A percentile compares a stretch with the other conserved stretches of the same genome.
Conservation (phyloP, 2,888 invertebrate species). For the Clusia tigrina region DNA sequence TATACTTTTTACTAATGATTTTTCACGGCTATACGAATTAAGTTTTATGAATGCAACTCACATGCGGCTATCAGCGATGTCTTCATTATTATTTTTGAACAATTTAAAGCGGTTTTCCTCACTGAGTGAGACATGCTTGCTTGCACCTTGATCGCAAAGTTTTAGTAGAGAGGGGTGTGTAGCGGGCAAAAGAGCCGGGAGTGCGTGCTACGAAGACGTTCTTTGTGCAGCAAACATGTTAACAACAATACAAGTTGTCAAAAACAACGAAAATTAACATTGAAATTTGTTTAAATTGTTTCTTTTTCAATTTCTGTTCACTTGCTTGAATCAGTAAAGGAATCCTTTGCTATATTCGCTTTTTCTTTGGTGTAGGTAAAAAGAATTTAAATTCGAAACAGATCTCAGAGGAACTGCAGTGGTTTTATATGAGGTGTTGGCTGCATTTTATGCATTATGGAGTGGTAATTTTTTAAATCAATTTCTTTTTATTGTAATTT, state of each 20-base stretch:
- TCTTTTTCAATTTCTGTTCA: not conserved
- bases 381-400: constrained; percentile 1
- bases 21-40: not conserved
- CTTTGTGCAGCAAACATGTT: constrained; percentile 14
- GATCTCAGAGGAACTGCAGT: not conserved
- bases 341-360: constrained; percentile 16
- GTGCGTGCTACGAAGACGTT: not conserved
- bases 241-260: constrained; percentile 25
- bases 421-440: constrained; percentile 51
- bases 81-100: constrained; percentile 44
- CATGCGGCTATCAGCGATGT: constrained; percentile 36
- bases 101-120: constrained; percentile 36
- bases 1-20: not conserved
- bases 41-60: constrained; percentile 25
- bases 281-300: constrained; percentile 38
- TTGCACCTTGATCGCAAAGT: not conserved
- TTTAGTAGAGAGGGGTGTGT: not conserved
- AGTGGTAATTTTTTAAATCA: constrained; percentile 36
- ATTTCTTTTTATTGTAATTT: not conserved
- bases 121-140: not conserved
- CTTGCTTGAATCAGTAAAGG: constrained; percentile 15
- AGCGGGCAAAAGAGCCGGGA: not conserved
- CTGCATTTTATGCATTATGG: constrained; percentile 46
- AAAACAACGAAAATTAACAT: constrained; percentile 41
- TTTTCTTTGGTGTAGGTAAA: not conserved